These are phyloP conservation scores for Piaya cayana DNA, from an alignment of 2,113 vertebrate genomes.

Conservation along the genomic window DNA sequence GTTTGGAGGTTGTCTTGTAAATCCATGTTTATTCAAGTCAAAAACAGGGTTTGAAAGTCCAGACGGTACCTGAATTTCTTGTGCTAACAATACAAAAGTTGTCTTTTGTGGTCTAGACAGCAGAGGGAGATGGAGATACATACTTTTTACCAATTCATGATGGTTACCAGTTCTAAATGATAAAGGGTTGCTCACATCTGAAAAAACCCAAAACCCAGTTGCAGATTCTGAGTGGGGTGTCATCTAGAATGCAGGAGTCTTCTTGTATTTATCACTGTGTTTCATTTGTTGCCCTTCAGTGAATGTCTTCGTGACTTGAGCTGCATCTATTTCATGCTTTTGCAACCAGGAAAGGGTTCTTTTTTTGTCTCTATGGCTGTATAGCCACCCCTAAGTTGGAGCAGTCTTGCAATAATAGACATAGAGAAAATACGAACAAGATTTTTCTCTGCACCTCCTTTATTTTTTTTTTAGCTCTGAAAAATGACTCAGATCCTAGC, in stretches of 20 bases:
- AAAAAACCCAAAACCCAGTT: background rate
- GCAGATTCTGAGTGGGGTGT: background rate
- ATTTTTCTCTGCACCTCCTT: background rate
- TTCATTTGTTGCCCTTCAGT: background rate
- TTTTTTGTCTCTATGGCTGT: background rate
- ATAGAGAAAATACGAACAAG: background rate
- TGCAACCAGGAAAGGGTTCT: background rate
- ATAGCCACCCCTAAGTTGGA: background rate
- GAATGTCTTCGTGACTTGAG: background rate
- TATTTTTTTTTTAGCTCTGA: background rate
- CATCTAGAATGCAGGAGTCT: background rate
- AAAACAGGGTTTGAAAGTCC: background rate
- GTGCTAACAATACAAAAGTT: background rate
- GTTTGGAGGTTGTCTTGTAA: background rate
- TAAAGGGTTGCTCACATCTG: background rate
- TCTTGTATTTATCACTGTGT: background rate
- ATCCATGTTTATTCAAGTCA: background rate
- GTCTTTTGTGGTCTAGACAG: conserved; percentile 15
- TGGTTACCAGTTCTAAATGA: background rate
- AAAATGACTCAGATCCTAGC: background rate
- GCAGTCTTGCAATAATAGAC: background rate
- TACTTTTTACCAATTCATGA: background rate
- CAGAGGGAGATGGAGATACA: conserved; percentile 44
- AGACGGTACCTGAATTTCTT: background rate
- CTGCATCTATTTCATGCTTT: background rate